Base-by-base conservation (phyloP, 2,113 vertebrate species). In the Egretta garzetta region DNA sequence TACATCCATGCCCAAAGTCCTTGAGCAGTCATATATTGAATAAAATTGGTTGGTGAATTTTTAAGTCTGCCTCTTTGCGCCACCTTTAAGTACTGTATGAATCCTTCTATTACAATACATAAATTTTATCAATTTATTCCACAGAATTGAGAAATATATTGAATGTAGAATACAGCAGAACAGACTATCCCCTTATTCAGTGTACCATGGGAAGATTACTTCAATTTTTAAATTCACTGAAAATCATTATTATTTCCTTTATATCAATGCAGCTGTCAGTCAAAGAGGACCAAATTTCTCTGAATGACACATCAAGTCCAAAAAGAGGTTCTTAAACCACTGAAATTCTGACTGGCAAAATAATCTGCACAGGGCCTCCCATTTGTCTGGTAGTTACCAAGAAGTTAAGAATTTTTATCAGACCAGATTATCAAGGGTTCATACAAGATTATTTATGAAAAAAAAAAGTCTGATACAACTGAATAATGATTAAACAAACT, bases 11-110 rank as follows among this genome's bases (percentile, higher is more conserved):
- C 53, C 56, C 73, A 88, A 86, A 96, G 53, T 74, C 63, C 82
- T 95, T 72, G 47, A 96, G 52, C 59, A 95, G 83, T 91, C 43
- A 73, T 39, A 58, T 43, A 55, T 62, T 88, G 33, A 89, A 76
- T 90, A 96, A 95, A 95, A 93, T 22, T 70, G 28, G 16, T 5
- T 88, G 58, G 53, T 80, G 82, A 93, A 90, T 33, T 80, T 93
- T 83, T 50, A 91, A 92, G 26, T 49, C 39, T 94, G 32, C 21
- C 55, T 72, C 24, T 90, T 90, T 53, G 14, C 27, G 91, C 2
- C 43, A 52, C 8, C 62, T 97, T 66, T 81, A 86, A 91, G 47
- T 90, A 45, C 52, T 80, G 41, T 41, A 72, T 45, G 6, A 96
- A 95, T 66, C 30, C 20, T 41, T 74, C 43, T 85, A 66, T 92